Conservation (phyloP, 2,888 invertebrate species). For the Papilio elwesi region DNA sequence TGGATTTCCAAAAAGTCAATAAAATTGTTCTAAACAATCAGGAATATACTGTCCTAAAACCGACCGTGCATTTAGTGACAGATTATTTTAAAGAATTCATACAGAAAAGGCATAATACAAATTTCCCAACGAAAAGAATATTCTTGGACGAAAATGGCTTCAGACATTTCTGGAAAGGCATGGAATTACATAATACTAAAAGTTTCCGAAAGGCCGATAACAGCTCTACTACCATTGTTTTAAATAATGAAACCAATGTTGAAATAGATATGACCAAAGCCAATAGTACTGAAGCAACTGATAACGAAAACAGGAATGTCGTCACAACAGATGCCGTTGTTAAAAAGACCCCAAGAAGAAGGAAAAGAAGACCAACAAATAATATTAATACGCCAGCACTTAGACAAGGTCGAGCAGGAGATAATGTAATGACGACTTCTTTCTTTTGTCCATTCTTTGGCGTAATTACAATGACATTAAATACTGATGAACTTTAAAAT, state of each 20-base stretch:
- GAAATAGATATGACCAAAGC: conserved; percentile 22
- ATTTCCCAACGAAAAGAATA: conserved; percentile 50
- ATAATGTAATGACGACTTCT: conserved; percentile 54
- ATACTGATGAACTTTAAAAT: conserved; percentile 39
- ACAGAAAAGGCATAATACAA: conserved; percentile 48
- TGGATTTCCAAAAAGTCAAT: conserved; percentile 65
- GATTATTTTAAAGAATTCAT: conserved; percentile 65
- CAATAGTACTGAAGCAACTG: not conserved
- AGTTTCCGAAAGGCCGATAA: conserved; percentile 55
- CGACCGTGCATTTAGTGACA: conserved; percentile 56
- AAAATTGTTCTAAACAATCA: conserved; percentile 58
- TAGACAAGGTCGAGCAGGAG: conserved; percentile 40
- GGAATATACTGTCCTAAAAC: conserved; percentile 63
- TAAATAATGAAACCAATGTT: conserved; percentile 21
- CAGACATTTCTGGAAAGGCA: conserved; percentile 65
- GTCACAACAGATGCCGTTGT: conserved; percentile 3
- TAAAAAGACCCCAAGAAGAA: conserved; percentile 43
- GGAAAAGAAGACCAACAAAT: conserved; percentile 37
- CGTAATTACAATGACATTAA: conserved; percentile 59
- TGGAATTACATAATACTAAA: conserved; percentile 44
- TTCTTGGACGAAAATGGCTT: conserved; percentile 67
- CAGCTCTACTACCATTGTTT: conserved; percentile 9
- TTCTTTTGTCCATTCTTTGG: conserved; percentile 74
- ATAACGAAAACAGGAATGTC: not conserved
- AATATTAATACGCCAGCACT: conserved; percentile 40